phyloP scores from a whole-genome alignment of 2,888 invertebrate species.

The Ichneumoninae sp. region DNA sequence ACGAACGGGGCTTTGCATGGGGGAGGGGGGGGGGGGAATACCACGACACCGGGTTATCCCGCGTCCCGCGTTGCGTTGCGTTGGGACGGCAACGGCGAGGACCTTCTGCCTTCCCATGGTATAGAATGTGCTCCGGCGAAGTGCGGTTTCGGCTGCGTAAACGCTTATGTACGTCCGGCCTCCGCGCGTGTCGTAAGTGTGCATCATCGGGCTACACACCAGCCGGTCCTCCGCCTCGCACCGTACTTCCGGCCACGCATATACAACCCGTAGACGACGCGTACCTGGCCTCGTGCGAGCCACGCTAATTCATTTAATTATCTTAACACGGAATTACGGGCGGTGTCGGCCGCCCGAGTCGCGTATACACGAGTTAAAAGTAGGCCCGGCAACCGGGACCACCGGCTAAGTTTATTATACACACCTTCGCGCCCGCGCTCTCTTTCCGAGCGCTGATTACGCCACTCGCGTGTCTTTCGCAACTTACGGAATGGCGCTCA shows the following conservation, averaged over 20 bases:
- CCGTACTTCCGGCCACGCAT: constrained; percentile 16
- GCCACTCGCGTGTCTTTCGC: not conserved
- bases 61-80: constrained; percentile 16
- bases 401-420: constrained; percentile 9
- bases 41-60: constrained; percentile 20
- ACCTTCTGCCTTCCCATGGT: constrained; percentile 41
- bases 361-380: constrained; percentile 51
- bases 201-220: constrained; percentile 40
- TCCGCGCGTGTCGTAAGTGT: constrained; percentile 50
- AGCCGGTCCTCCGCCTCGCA: not conserved
- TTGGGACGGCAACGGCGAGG: constrained; percentile 39
- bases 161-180: constrained; percentile 43
- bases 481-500: not conserved
- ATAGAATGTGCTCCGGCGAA: constrained; percentile 62
- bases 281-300: constrained; percentile 45
- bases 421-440: not conserved
- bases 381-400: constrained; percentile 17
- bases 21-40: not conserved
- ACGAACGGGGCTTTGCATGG: constrained; percentile 60
- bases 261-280: constrained; percentile 2
- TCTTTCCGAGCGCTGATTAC: not conserved
- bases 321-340: constrained; percentile 78
- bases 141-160: constrained; percentile 64
- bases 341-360: constrained; percentile 63
- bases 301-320: constrained; percentile 79